Conservation (phyloP, 2,797 vertebrate species). For the Phoebastria nigripes region DNA sequence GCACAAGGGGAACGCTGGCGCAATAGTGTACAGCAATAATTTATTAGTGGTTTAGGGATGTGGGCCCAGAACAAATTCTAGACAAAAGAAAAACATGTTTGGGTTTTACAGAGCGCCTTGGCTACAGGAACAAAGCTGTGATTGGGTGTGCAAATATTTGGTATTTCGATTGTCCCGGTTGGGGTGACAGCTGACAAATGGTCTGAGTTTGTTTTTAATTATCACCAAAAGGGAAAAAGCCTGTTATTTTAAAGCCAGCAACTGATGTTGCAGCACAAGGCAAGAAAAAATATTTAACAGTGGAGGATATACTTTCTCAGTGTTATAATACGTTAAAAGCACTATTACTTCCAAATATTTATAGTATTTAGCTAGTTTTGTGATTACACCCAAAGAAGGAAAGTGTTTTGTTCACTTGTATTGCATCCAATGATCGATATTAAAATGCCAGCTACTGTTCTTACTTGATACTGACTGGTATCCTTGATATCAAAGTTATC, state of each 20-base stretch:
- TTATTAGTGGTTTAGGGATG: slow-evolving; percentile 63
- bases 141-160: slow-evolving; percentile 61
- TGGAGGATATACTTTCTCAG: background rate
- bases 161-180: slow-evolving; percentile 49
- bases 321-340: slow-evolving; percentile 21
- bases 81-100: slow-evolving; percentile 71
- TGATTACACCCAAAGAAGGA: background rate
- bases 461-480: background rate
- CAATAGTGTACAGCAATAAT: slow-evolving; percentile 11
- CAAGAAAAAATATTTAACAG: background rate
- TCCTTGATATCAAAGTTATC: background rate
- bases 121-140: slow-evolving; percentile 56
- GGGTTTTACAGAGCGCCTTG: slow-evolving; percentile 58
- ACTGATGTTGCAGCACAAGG: slow-evolving; percentile 39
- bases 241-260: slow-evolving; percentile 42
- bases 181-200: slow-evolving; percentile 61
- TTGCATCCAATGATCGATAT: background rate
- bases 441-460: background rate
- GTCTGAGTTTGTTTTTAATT: slow-evolving; percentile 64
- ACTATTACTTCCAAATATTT: slow-evolving; percentile 35
- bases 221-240: slow-evolving; percentile 43
- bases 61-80: slow-evolving; percentile 69
- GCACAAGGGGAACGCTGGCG: slow-evolving; percentile 27
- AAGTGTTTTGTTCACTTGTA: background rate
- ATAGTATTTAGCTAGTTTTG: background rate